Percentiles rank a stretch among this genome's conserved stretches.
phyloP scores from a whole-genome alignment of 2,797 vertebrate species.

The Gobionotothen gibberifrons region DNA sequence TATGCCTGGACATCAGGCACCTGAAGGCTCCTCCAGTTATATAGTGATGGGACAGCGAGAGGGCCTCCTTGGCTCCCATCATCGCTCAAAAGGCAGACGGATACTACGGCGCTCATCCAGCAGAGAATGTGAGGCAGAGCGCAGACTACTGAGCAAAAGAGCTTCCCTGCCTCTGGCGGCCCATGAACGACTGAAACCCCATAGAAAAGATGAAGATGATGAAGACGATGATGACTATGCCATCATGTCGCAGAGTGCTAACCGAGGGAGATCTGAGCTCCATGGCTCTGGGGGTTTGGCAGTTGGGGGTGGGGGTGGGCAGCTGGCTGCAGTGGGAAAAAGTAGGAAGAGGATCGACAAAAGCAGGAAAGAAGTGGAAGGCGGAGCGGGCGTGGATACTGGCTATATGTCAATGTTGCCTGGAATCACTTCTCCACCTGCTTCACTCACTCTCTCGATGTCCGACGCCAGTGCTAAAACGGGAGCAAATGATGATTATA shows the following conservation, averaged over 20 bases:
- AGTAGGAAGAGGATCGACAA: slow-evolving; percentile 67
- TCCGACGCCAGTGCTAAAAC: slow-evolving; percentile 72
- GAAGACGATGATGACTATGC: slow-evolving; percentile 87
- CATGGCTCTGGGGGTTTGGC: slow-evolving; percentile 59
- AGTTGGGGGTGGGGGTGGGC: slow-evolving; percentile 54
- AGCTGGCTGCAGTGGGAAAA: slow-evolving; percentile 65
- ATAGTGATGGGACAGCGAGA: slow-evolving; percentile 86
- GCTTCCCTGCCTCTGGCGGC: slow-evolving; percentile 83
- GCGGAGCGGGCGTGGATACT: slow-evolving; percentile 73
- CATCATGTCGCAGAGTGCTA: slow-evolving; percentile 84
- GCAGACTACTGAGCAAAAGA: slow-evolving; percentile 83
- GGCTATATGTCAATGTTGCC: slow-evolving; percentile 89
- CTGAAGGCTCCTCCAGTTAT: slow-evolving; percentile 82
- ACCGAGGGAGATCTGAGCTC: slow-evolving; percentile 70
- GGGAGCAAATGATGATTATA: slow-evolving; percentile 84
- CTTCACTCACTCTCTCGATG: slow-evolving; percentile 79
- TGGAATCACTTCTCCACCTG: slow-evolving; percentile 83
- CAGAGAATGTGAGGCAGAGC: slow-evolving; percentile 82
- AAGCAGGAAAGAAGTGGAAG: slow-evolving; percentile 53
- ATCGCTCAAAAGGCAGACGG: slow-evolving; percentile 80
- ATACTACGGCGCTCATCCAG: slow-evolving; percentile 83
- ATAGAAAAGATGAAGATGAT: slow-evolving; percentile 81
- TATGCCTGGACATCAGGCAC: slow-evolving; percentile 74
- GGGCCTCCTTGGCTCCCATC: slow-evolving; percentile 75
- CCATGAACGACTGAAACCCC: slow-evolving; percentile 72